Base-by-base conservation (phyloP, 2,113 vertebrate genomes). In the Carassius gibelio region DNA sequence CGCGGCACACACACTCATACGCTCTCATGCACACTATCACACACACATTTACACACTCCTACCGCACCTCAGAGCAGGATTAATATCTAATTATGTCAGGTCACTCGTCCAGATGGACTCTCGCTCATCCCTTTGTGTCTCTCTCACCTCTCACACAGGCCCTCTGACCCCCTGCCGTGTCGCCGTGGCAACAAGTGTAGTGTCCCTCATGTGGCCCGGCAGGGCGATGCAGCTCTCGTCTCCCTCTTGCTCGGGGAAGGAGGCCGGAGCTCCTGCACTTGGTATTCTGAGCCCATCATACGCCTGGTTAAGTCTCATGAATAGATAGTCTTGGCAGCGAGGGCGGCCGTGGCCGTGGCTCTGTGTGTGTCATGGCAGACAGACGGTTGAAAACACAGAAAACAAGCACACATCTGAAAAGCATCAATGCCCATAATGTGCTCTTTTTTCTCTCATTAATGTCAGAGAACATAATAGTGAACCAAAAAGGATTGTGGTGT, bases 101-200 rank as follows among this genome's bases (percentile, higher is more conserved):
- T 98, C 97, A 97, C 96, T 98, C 96, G 95, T 98, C 97, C 97
- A 98, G 97, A 99, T 99, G 97, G 96, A 97, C 96, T 96, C 96
- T 95, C 93, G 95, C 95, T 96, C 96, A 94, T 96, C 96, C 95
- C 95, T 95, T 96, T 96, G 96, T 97, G 95, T 95, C 95, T 94
- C 95, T 93, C 91, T 95, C 95, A 96, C 94, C 96, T 94, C 95
- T 95, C 96, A 96, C 95, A 95, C 94, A 94, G 89, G 96, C 97
- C 97, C 97, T 96, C 96, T 96, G 97, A 98, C 97, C 97, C 96
- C 96, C 95, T 94, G 93, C 91, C 93, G 95, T 93, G 97, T 98
- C 96, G 94, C 96, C 96, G 93, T 96, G 95, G 95, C 94, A 97
- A 98, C 97, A 92, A 92, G 95, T 95, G 94, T 94, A 93, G 94